Conservation (phyloP, 1,140 invertebrate genomes). For the Cotesia glomerata region DNA sequence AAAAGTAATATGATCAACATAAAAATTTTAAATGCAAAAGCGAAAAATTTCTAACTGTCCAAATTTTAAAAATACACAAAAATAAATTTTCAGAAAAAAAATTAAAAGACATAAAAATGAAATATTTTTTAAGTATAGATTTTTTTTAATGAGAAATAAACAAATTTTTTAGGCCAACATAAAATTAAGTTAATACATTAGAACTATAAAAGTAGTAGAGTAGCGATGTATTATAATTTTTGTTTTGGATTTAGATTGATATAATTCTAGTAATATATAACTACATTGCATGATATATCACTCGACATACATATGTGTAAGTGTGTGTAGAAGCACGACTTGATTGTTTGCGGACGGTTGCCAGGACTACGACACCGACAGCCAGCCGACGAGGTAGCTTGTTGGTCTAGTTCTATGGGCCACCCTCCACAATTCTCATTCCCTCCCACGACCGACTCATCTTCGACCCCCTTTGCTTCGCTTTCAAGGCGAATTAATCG, state of each 20-base stretch:
- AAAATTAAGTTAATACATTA: not conserved
- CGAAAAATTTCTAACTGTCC: too few species aligned
- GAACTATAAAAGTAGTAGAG: not conserved
- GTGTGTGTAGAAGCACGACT: slow-evolving; percentile 13
- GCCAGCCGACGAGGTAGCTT: slow-evolving; percentile 16
- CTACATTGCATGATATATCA: slow-evolving; percentile 24
- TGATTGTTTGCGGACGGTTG: slow-evolving; percentile 30
- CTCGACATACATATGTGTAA: slow-evolving; percentile 11
- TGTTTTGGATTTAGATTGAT: slow-evolving; percentile 11
- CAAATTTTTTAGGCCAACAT: too few species aligned
- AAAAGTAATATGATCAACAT: too few species aligned
- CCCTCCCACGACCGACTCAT: slow-evolving; percentile 14
- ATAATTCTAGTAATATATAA: not conserved
- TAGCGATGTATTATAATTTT: not conserved
- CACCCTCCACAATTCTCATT: slow-evolving; percentile 1
- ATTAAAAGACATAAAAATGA: too few species aligned
- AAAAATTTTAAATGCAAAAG: too few species aligned
- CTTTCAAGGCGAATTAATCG: slow-evolving; percentile 21
- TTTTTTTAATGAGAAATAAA: too few species aligned
- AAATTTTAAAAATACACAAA: too few species aligned
- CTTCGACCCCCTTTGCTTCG: slow-evolving; percentile 22
- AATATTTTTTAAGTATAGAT: too few species aligned
- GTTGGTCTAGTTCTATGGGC: slow-evolving; percentile 31
- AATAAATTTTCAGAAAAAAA: too few species aligned
- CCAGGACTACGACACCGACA: slow-evolving; percentile 28